Conservation (phyloP, 2,888 invertebrate genomes). For the Platycheirus albimanus region DNA sequence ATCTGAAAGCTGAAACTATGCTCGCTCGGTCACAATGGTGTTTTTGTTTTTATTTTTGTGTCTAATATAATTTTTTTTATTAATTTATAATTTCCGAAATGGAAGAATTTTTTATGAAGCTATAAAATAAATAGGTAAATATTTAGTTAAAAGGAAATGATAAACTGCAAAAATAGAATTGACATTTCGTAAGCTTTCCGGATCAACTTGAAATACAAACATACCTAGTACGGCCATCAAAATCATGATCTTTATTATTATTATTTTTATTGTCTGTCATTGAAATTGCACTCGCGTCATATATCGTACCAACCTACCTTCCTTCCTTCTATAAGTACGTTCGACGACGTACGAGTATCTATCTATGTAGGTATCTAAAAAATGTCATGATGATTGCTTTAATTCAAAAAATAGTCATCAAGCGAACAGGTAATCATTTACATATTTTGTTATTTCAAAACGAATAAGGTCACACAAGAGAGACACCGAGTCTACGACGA, state of each 20-base stretch:
- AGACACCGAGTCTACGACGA: constrained; percentile 67
- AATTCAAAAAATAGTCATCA: constrained; percentile 27
- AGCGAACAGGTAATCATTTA: constrained; percentile 37
- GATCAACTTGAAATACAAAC: neutral
- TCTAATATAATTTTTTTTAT: no score
- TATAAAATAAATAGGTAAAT: no score
- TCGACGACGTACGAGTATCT: no score
- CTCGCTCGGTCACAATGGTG: no score
- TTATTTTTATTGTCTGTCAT: constrained; percentile 31
- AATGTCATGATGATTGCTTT: constrained; percentile 36
- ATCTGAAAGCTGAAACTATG: no score
- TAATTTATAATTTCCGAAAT: no score
- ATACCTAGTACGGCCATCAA: neutral
- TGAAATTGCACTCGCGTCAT: constrained; percentile 56
- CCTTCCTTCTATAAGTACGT: neutral
- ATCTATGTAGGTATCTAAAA: no score
- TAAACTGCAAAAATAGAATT: neutral
- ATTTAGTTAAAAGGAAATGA: neutral
- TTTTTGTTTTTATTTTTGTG: no score
- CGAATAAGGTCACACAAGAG: constrained; percentile 71
- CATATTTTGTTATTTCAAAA: constrained; percentile 62
- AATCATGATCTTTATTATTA: constrained; percentile 25
- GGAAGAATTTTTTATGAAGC: no score
- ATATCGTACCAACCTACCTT: constrained; percentile 7
- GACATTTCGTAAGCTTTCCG: neutral